phyloP scores from a whole-genome alignment of 1,140 invertebrate species.

The Cydia splendana region DNA sequence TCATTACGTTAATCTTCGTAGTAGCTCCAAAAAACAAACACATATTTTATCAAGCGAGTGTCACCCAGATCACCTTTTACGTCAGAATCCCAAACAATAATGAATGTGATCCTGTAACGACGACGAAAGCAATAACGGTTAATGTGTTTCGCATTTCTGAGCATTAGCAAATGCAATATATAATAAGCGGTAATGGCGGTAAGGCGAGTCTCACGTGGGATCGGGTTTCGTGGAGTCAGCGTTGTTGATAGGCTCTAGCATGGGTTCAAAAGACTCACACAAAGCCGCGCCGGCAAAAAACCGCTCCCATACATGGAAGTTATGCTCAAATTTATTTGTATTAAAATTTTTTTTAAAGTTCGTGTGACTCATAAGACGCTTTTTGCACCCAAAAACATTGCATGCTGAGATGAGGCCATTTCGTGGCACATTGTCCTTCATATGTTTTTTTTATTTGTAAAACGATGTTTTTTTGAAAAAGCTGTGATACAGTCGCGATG shows the following conservation, averaged over 20 bases:
- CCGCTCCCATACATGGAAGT: too few relatives aligned
- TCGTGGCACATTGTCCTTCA: too few relatives aligned
- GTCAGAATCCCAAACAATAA: neutral
- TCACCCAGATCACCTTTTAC: neutral
- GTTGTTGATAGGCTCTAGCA: neutral
- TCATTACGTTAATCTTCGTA: too few relatives aligned
- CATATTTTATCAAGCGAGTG: neutral
- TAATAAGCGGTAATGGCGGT: conserved; percentile 14
- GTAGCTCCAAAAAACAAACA: too few relatives aligned
- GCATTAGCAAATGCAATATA: conserved; percentile 24
- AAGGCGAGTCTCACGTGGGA: neutral
- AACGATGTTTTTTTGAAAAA: too few relatives aligned
- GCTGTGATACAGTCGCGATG: neutral
- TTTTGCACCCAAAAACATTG: too few relatives aligned
- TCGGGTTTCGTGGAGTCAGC: neutral
- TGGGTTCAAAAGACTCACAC: neutral
- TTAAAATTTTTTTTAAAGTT: too few relatives aligned
- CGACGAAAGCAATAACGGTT: conserved; percentile 16
- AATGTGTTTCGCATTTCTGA: conserved; percentile 12
- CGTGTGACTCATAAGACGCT: too few relatives aligned
- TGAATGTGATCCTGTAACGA: neutral
- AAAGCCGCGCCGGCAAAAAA: too few relatives aligned
- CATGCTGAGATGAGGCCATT: too few relatives aligned
- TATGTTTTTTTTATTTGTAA: too few relatives aligned
- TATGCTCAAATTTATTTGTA: too few relatives aligned